These are phyloP conservation scores for Lycocerus yunnanus DNA, from an alignment of 2,888 invertebrate genomes.

Conservation along the genomic window DNA sequence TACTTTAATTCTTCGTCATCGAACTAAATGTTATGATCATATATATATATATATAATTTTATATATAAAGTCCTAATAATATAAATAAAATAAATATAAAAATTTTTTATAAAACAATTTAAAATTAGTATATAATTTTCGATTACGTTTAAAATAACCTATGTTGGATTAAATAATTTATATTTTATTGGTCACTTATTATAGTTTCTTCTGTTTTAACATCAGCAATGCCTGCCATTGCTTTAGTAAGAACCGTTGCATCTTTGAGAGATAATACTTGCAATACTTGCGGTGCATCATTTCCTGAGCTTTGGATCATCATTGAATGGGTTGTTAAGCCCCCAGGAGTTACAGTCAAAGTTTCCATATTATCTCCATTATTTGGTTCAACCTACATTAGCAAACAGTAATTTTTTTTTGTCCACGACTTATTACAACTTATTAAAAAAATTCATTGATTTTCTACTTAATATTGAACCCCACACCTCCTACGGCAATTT, in stretches of 20 bases:
- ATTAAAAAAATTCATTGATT: not conserved
- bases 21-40: not conserved
- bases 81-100: not conserved
- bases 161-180: slow-evolving; percentile 4
- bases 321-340: slow-evolving; percentile 75
- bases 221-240: slow-evolving; percentile 73
- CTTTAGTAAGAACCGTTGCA: slow-evolving; percentile 79
- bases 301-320: slow-evolving; percentile 74
- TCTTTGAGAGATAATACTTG: slow-evolving; percentile 87
- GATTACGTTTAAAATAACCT: not conserved
- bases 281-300: slow-evolving; percentile 76
- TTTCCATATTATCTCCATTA: slow-evolving; percentile 73
- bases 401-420: slow-evolving; percentile 11
- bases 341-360: slow-evolving; percentile 73
- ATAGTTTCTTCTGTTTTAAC: slow-evolving; percentile 74
- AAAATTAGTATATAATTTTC: not conserved
- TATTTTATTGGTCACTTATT: slow-evolving; percentile 54
- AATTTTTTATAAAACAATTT: not conserved
- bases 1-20: not conserved
- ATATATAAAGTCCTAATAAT: not conserved
- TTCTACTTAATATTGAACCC: not conserved
- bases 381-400: slow-evolving; percentile 71
- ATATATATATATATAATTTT: not conserved
- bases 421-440: not conserved
- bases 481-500: not conserved